Base-by-base conservation (phyloP, 2,797 vertebrate species). In the Martes flavigula region DNA sequence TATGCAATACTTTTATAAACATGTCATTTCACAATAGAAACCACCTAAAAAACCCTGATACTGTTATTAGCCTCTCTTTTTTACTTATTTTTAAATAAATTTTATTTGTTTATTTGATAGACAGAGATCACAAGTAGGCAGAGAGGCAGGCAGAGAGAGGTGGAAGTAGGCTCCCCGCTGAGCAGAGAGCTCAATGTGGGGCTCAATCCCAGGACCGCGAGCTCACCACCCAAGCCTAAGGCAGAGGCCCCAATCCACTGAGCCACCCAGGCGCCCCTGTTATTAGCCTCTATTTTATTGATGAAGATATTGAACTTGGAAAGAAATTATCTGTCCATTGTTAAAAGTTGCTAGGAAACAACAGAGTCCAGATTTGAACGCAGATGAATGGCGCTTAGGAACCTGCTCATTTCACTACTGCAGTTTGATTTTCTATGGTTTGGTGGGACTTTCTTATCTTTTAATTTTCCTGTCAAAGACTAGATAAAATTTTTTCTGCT, bases 341-440 rank as follows among this genome's bases (percentile, higher is more conserved):
- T 78, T 70, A 87, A 93, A 96, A 92, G n/a, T 60, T 60, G 40
- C 72, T 68, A 87, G 46, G 40, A 79, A 83, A 87, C 20, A 88
- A 40, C 2, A 66, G 58, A 60, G 54, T 66, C 38, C 81, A 84
- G 13, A 94, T 73, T 89, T 79, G 73, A 73, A 92, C 2, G 30
- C 11, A 82, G 60, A 94, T 43, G 3, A 88, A 51, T 94, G 62
- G 27, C n/a, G 92, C 64, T n/a, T 92, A 56, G 62, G 32, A 30
- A 64, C 25, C 25, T 51, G 51, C 35, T 91, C 54, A 43, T 70
- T 83, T 95, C 60, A 73, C 27, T 95, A 56, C 2, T 94, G 15
- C 10, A 90, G 40, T 88, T 30, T 89, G 43, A 46, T 81, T 95
- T 89, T 94, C 72, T 95, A 25, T 79, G 78, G 40, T 87, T 89